Evolutionary conservation across 1,140 invertebrate species (phyloP).

Genomic region (Chrysoperla carnea): DNA sequence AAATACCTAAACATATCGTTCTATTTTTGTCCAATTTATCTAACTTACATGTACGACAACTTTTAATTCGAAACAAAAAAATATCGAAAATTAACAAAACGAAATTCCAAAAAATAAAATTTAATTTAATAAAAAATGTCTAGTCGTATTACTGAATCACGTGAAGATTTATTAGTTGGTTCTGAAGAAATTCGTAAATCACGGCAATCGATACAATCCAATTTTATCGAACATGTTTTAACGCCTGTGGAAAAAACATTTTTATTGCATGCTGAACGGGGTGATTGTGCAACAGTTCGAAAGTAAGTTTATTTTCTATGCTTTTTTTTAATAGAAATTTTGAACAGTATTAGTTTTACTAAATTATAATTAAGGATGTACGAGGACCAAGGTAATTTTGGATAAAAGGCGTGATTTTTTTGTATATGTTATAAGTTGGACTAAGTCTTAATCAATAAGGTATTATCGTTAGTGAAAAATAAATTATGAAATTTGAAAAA

Average conservation of each 20-base stretch:
- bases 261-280: constrained; percentile 67
- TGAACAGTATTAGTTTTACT: neutral
- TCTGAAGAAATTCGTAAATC: neutral
- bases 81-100: too few species aligned
- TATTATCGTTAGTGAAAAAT: too few species aligned
- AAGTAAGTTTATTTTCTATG: constrained; percentile 34
- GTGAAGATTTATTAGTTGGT: neutral
- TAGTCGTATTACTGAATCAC: neutral
- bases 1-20: too few species aligned
- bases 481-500: too few species aligned
- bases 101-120: too few species aligned
- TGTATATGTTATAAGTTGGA: neutral
- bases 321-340: neutral
- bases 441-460: neutral
- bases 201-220: neutral
- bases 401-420: too few species aligned
- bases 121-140: too few species aligned
- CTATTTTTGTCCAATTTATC: too few species aligned
- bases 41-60: too few species aligned
- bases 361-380: neutral
- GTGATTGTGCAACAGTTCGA: constrained; percentile 68
- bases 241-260: constrained; percentile 69
- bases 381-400: too few species aligned
- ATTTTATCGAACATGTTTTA: constrained; percentile 39
- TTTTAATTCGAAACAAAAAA: too few species aligned